Base-by-base conservation (phyloP, 2,888 invertebrate species). In the Lasioglossum leucozonium region DNA sequence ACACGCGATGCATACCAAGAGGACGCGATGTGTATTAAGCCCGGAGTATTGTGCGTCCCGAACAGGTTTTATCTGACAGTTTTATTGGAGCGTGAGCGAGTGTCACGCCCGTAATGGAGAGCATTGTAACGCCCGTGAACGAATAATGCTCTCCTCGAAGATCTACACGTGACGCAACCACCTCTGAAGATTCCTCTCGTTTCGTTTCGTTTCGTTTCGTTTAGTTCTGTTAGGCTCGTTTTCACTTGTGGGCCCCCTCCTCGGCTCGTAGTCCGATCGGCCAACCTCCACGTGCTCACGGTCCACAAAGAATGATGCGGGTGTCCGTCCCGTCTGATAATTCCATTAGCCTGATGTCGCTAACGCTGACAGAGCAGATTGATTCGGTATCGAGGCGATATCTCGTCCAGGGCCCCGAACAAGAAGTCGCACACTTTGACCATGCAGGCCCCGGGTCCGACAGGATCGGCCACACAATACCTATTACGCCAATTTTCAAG, bases 291-390 rank as follows among this genome's bases (percentile, higher is more conserved):
- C 85, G 82, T 85, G 88, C 85, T 76, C 82, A 58, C 81, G 77
- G 74, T 3, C 73, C 77, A 86, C 78, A 81, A 85, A 85, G 82
- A 88, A 89, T 65, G 82, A 89, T 82, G 76, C 85, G 83, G 85
- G 85, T 85, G 89, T 90, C 88, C 80, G 84, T 86, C 85, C 82
- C 73, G 87, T 79, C 87, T 84, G 92, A 93, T 92, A 91, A 93
- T 92, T 92, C 93, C 93, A 93, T 93, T 93, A 93, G 91, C 83
- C 82, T 30, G 85, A 82, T 82, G 81, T 85, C 83, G 79, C 81
- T 87, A 79, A 88, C 81, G 83, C 79, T 82, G 78, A 76, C 75
- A 75, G 85, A 89, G 82, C 83, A 81, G 77, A 89, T 90, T 69
- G 87, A 88, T 88, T 85, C 85, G 88, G 83, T 79, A 90, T 84